Conservation (phyloP, 2,113 vertebrate genomes). For the Serilophus lunatus region DNA sequence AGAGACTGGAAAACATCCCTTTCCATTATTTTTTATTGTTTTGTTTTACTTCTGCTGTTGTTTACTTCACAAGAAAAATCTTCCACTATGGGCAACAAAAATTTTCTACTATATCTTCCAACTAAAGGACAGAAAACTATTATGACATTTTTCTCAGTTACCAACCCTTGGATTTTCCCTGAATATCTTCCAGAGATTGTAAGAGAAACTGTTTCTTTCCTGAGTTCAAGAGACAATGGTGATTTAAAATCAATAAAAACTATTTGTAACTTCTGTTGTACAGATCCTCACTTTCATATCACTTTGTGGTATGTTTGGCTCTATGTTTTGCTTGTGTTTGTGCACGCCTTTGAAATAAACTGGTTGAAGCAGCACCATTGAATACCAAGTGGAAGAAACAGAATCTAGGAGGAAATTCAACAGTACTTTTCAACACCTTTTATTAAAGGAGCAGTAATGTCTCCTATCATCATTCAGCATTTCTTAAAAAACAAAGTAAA, state of each 20-base stretch:
- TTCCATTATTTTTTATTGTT: background rate
- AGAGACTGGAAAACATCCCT: background rate
- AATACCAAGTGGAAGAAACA: background rate
- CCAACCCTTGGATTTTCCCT: background rate
- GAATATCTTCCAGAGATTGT: background rate
- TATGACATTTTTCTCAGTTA: background rate
- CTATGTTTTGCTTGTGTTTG: background rate
- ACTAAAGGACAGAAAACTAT: background rate
- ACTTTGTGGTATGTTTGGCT: background rate
- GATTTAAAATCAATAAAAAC: background rate
- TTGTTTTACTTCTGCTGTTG: background rate
- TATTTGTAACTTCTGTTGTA: background rate
- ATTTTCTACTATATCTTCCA: background rate
- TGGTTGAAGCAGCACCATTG: background rate
- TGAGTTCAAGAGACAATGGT: background rate
- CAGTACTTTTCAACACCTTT: background rate
- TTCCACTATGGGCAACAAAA: background rate
- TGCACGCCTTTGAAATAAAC: background rate
- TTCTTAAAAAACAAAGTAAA: background rate
- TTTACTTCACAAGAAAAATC: background rate
- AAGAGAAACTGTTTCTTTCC: background rate
- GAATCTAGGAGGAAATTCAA: background rate
- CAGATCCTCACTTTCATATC: background rate
- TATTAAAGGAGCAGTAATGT: background rate
- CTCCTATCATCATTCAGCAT: background rate